A percentile compares a stretch with the other conserved stretches of the same genome.
phyloP scores from a whole-genome alignment of 2,888 invertebrate genomes.

The Lochmaea crataegi region DNA sequence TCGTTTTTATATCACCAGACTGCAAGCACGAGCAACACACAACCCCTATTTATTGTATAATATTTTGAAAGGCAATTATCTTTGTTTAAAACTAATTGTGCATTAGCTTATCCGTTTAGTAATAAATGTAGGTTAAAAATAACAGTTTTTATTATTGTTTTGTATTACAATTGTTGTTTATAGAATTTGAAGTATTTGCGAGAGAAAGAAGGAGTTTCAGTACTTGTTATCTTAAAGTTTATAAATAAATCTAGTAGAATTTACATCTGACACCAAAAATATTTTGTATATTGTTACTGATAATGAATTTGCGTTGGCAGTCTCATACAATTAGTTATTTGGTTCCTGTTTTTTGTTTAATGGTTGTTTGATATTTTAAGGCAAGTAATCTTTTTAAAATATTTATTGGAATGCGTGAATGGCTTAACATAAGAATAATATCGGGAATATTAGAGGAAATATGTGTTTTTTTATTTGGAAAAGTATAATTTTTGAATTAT shows the following conservation, averaged over 20 bases:
- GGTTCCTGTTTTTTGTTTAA: background rate
- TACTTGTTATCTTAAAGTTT: constrained; percentile 23
- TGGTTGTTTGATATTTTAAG: background rate
- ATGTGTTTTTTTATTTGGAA: background rate
- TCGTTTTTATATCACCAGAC: too few relatives aligned
- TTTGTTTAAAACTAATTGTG: too few relatives aligned
- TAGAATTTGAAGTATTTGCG: too few relatives aligned
- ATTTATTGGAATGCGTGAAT: background rate
- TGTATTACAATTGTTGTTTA: background rate
- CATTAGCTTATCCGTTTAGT: background rate
- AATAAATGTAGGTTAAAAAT: constrained; percentile 24
- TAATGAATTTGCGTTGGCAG: background rate
- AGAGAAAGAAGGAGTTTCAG: background rate
- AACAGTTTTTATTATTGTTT: constrained; percentile 20
- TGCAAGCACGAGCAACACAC: too few relatives aligned
- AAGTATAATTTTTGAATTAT: background rate
- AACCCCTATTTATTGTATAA: too few relatives aligned
- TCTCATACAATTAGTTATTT: background rate
- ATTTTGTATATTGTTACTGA: constrained; percentile 14
- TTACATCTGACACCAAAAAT: constrained; percentile 14
- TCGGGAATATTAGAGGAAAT: background rate
- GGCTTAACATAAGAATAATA: background rate
- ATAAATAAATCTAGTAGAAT: constrained; percentile 19
- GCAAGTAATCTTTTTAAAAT: background rate
- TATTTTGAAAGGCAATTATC: too few relatives aligned